These are phyloP conservation scores for Sebastes variabilis DNA, from an alignment of 2,797 vertebrate genomes.

Conservation along the genomic window DNA sequence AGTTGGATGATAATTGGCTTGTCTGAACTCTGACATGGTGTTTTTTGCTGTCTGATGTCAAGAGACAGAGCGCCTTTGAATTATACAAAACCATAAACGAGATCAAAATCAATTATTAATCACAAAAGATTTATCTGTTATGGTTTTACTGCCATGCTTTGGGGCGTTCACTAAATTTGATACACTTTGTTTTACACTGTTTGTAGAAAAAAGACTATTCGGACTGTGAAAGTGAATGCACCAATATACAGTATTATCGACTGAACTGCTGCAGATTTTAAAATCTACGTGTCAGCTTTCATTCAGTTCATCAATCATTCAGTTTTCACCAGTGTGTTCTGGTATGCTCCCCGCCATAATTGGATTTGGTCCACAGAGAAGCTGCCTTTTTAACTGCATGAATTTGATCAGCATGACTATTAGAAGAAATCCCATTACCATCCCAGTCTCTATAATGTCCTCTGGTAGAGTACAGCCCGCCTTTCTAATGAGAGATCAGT, in stretches of 20 bases:
- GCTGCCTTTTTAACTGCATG: conserved; percentile 3
- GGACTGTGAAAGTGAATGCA: not conserved
- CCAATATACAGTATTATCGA: not conserved
- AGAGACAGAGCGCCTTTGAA: conserved; percentile 22
- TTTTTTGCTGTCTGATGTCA: conserved; percentile 36
- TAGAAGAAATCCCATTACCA: conserved; percentile 45
- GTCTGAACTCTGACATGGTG: conserved; percentile 47
- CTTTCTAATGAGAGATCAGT: conserved; percentile 60
- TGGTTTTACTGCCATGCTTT: not conserved
- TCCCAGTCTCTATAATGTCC: conserved; percentile 28
- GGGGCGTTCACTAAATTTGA: not conserved
- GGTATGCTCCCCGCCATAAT: not conserved
- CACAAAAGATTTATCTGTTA: conserved; percentile 1
- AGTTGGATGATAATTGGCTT: conserved; percentile 47
- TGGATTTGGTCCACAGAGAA: conserved; percentile 38
- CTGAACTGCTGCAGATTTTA: not conserved
- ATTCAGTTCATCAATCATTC: conserved; percentile 15
- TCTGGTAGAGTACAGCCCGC: conserved; percentile 27
- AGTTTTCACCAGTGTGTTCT: conserved; percentile 6
- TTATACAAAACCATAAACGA: conserved; percentile 14
- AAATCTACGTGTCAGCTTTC: conserved; percentile 2
- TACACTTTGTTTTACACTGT: not conserved
- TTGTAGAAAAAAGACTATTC: not conserved
- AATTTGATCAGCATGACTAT: conserved; percentile 43
- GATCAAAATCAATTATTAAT: conserved; percentile 30